Conservation (phyloP, 92 coral and sea anemone genomes). For the Porites cylindrica region DNA sequence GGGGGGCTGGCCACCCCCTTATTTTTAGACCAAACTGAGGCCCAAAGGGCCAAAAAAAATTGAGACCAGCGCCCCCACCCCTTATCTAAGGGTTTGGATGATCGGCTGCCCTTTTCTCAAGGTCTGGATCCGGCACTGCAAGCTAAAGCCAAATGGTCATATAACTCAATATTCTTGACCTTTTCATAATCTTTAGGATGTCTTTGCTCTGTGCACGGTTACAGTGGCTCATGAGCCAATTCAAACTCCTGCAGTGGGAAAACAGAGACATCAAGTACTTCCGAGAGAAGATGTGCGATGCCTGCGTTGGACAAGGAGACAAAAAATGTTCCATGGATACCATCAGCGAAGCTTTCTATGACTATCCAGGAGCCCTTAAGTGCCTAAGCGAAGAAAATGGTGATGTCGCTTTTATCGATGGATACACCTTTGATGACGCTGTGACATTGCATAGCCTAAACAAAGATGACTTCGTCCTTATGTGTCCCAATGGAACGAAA, state of each 20-base stretch:
- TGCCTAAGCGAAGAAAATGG: conserved; percentile 33
- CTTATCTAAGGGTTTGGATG: too few species aligned
- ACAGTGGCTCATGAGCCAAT: conserved; percentile 45
- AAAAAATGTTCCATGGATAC: conserved; percentile 53
- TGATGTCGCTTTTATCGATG: conserved; percentile 68
- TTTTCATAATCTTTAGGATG: background rate
- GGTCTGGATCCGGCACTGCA: too few species aligned
- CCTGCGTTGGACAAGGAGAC: conserved; percentile 54
- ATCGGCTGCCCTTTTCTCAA: too few species aligned
- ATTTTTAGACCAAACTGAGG: too few species aligned
- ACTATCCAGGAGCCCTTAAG: conserved; percentile 28
- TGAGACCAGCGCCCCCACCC: too few species aligned
- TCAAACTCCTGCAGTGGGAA: conserved; percentile 57
- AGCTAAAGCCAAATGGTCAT: background rate
- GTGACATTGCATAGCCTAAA: background rate
- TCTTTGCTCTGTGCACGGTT: conserved; percentile 42
- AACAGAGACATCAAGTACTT: conserved; percentile 25
- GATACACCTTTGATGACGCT: conserved; percentile 27
- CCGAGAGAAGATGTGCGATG: conserved; percentile 57
- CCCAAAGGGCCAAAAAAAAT: too few species aligned
- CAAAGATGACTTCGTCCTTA: conserved; percentile 42
- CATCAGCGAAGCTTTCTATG: conserved; percentile 24
- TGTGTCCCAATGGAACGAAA: conserved; percentile 64
- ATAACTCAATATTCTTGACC: background rate
- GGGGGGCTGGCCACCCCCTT: too few species aligned